phyloP scores from a whole-genome alignment of 2,888 invertebrate species.

The Philonicus albiceps region DNA sequence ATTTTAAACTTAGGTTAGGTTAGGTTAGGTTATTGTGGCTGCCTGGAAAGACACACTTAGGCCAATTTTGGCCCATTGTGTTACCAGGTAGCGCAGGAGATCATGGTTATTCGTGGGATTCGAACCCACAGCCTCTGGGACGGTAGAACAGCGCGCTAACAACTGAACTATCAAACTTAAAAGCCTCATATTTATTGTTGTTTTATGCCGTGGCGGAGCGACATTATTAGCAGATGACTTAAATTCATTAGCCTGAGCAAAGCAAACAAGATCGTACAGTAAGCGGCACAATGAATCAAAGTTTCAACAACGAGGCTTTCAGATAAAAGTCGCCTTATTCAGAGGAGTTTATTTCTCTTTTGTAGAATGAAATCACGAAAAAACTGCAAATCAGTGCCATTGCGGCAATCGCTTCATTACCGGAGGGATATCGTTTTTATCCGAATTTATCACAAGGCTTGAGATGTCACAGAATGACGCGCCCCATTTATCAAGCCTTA shows the following conservation, averaged over 20 bases:
- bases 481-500: slow-evolving; percentile 1
- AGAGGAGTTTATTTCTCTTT: neutral
- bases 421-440: neutral
- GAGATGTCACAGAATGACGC: neutral
- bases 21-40: too few species aligned
- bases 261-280: neutral
- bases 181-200: neutral
- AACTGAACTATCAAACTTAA: too few species aligned
- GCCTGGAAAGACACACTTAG: too few species aligned
- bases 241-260: neutral
- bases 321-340: neutral
- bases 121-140: too few species aligned
- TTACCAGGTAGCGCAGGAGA: too few species aligned
- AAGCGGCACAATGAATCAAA: neutral
- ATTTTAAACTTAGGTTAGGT: too few species aligned
- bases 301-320: neutral
- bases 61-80: too few species aligned
- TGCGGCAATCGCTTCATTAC: neutral
- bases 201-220: neutral
- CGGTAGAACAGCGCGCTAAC: too few species aligned
- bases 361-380: neutral
- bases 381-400: neutral
- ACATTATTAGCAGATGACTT: neutral
- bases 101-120: too few species aligned
- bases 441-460: neutral